A percentile compares a stretch with the other conserved stretches of the same genome.
These are phyloP conservation scores for Rhodophaea formosa DNA, from an alignment of 2,888 invertebrate species.

Conservation along the genomic window DNA sequence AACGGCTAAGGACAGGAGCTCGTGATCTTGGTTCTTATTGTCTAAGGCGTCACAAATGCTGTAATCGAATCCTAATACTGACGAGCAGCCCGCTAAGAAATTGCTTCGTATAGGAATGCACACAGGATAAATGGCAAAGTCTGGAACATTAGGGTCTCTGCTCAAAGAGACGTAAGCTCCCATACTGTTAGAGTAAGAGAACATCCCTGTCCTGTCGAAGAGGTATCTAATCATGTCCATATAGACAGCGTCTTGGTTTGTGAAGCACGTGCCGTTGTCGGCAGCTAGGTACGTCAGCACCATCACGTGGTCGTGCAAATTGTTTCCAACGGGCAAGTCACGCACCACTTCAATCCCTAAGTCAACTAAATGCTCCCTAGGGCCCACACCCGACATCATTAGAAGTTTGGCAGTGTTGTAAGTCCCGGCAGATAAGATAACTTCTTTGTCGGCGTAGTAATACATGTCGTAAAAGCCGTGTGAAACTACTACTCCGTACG, in stretches of 20 bases:
- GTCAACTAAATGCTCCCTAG: conserved; percentile 44
- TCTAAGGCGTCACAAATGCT: conserved; percentile 47
- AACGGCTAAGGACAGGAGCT: conserved; percentile 53
- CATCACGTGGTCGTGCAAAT: conserved; percentile 65
- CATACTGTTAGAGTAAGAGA: conserved; percentile 49
- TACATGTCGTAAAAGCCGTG: conserved; percentile 33
- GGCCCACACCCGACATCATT: conserved; percentile 63
- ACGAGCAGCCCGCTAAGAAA: conserved; percentile 42
- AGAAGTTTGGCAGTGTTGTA: conserved; percentile 64
- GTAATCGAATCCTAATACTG: conserved; percentile 43
- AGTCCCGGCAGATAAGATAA: conserved; percentile 60
- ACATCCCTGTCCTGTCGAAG: conserved; percentile 48
- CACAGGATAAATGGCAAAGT: conserved; percentile 61
- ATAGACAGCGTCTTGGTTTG: conserved; percentile 30
- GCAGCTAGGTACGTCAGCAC: conserved; percentile 50
- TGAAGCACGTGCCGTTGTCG: conserved; percentile 52
- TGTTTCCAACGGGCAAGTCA: conserved; percentile 62
- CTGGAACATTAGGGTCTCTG: conserved; percentile 43
- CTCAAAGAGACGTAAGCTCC: conserved; percentile 50
- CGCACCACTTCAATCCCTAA: conserved; percentile 44
- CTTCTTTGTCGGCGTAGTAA: conserved; percentile 52
- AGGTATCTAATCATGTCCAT: conserved; percentile 56
- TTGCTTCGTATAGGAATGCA: conserved; percentile 41
- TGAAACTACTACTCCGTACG: conserved; percentile 48
- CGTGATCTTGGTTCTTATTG: conserved; percentile 40